Evolutionary conservation across 37 sponge, comb jelly and placozoan species (phyloP).

Genomic region (Chondrilla cf. caribensis): DNA sequence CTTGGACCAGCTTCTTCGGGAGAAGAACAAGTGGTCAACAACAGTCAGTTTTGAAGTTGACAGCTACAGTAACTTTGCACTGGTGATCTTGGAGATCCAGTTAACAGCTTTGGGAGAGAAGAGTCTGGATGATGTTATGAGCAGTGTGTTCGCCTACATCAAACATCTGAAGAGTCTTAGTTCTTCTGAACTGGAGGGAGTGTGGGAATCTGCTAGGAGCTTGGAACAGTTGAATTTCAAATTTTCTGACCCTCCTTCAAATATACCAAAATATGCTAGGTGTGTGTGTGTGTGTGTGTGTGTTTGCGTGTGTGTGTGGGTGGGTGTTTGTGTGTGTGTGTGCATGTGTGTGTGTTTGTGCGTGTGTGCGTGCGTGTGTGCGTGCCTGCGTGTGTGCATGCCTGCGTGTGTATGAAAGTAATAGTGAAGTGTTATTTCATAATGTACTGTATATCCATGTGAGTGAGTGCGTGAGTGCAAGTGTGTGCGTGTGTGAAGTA

Average conservation of each 20-base stretch:
- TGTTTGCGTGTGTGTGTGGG: too few relatives aligned
- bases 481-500: too few relatives aligned
- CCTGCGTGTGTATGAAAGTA: too few relatives aligned
- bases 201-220: slow-evolving; percentile 29
- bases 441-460: too few relatives aligned
- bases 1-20: slow-evolving; percentile 16
- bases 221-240: slow-evolving; percentile 31
- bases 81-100: slow-evolving; percentile 21
- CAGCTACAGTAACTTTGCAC: slow-evolving; percentile 34
- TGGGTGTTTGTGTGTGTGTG: too few relatives aligned
- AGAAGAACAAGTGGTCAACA: slow-evolving; percentile 4
- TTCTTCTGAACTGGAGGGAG: neutral
- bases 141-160: slow-evolving; percentile 32
- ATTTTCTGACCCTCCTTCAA: slow-evolving; percentile 11
- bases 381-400: too few relatives aligned
- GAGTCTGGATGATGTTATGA: slow-evolving; percentile 36
- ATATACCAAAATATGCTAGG: too few relatives aligned
- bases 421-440: too few relatives aligned
- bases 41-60: slow-evolving; percentile 25
- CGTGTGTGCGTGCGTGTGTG: too few relatives aligned
- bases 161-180: slow-evolving; percentile 6
- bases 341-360: too few relatives aligned
- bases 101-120: slow-evolving; percentile 40
- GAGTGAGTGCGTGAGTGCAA: too few relatives aligned
- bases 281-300: too few relatives aligned